These are phyloP conservation scores for Epinephelus coioides DNA, from an alignment of 2,797 vertebrate species.

Conservation along the genomic window DNA sequence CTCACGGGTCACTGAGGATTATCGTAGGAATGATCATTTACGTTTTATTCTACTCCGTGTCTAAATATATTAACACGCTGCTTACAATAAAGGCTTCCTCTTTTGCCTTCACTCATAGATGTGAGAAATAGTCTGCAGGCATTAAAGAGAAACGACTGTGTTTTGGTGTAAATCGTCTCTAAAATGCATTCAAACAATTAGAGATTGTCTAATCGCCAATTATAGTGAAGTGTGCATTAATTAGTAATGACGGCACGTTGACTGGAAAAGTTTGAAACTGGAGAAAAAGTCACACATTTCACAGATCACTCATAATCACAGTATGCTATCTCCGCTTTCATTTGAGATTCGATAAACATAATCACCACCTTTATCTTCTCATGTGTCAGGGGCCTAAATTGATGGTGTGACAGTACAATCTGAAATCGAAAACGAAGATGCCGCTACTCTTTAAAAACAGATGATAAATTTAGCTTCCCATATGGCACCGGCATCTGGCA, in stretches of 20 bases:
- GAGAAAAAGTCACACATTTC: neutral
- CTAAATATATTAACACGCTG: conserved; percentile 64
- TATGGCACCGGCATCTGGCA: conserved; percentile 73
- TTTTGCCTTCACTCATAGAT: conserved; percentile 56
- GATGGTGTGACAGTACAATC: conserved; percentile 54
- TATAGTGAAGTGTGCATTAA: neutral
- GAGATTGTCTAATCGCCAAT: neutral
- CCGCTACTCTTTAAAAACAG: conserved; percentile 67
- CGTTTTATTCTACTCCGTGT: conserved; percentile 69
- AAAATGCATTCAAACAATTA: neutral
- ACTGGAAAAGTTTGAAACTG: neutral
- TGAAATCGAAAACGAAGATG: conserved; percentile 57
- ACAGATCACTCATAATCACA: conserved; percentile 19
- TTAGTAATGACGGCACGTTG: neutral
- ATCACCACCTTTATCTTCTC: conserved; percentile 60
- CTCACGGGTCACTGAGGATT: conserved; percentile 77
- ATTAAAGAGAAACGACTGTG: conserved; percentile 4
- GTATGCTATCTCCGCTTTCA: conserved; percentile 32
- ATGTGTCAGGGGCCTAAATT: conserved; percentile 49
- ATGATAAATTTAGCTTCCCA: conserved; percentile 77
- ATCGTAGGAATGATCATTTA: conserved; percentile 73
- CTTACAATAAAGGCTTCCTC: conserved; percentile 60
- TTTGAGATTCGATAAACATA: conserved; percentile 47
- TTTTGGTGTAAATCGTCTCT: neutral
- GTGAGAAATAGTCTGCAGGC: conserved; percentile 17